Evolutionary conservation across 2,113 vertebrate genomes (phyloP).

Genomic region (Gavialis gangeticus): DNA sequence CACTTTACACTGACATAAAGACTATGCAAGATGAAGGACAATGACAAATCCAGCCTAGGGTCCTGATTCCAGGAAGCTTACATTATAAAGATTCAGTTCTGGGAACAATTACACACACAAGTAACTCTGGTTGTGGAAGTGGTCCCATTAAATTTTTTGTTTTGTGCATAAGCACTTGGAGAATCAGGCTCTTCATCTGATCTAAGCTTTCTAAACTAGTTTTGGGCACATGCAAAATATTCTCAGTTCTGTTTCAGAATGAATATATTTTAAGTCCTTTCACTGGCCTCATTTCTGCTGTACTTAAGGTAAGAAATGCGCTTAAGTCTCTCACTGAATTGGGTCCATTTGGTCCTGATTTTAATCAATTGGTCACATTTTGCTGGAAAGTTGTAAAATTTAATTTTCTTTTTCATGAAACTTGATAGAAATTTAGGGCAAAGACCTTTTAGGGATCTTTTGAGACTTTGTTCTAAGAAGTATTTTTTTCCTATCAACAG

Average conservation of each 20-base stretch:
- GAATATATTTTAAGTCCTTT: not conserved
- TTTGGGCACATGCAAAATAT: not conserved
- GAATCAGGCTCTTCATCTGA: not conserved
- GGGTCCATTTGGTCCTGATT: not conserved
- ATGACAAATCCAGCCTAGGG: not conserved
- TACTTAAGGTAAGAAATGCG: not conserved
- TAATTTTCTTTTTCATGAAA: slow-evolving; percentile 4
- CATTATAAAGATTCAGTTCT: not conserved
- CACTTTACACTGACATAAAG: not conserved
- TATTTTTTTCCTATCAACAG: too few species aligned
- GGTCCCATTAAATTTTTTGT: not conserved
- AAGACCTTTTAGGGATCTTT: not conserved
- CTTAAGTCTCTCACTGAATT: slow-evolving; percentile 5
- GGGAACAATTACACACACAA: not conserved
- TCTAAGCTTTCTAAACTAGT: fast-evolving
- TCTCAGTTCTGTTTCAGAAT: not conserved
- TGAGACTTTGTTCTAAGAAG: not conserved
- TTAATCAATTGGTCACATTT: not conserved
- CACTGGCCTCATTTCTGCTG: not conserved
- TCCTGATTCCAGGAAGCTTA: not conserved
- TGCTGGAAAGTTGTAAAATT: not conserved
- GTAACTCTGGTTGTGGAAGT: not conserved
- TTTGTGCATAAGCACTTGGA: not conserved
- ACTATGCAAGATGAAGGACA: not conserved
- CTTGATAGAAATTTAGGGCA: not conserved